Base-by-base conservation (phyloP, 2,113 vertebrate genomes). In the Pseudorhombus dupliciocellatus region DNA sequence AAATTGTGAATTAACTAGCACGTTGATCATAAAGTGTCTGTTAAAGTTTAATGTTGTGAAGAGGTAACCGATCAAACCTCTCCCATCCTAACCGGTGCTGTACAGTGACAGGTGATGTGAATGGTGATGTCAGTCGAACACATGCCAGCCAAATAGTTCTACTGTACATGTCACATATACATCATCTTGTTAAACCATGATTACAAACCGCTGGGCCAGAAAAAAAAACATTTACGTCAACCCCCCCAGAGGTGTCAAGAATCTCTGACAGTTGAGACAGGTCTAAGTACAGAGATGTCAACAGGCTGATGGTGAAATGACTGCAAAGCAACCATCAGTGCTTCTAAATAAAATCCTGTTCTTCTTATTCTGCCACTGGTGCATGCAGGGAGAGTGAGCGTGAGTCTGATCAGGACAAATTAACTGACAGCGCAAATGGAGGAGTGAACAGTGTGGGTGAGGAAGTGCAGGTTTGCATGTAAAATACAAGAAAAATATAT, bases 251-350 rank as follows among this genome's bases (percentile, higher is more conserved):
- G 42, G 42, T 46, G 42, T 46, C 15, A 20, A 46, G 42, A 46
- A 15, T 73, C 40, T 51, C 44, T 50, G 8, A 55, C 31, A 60
- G 62, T 24, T n/a, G 42, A 2, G n/a, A 59, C 18, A 24, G 15
- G 3, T 44, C 4, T n/a, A 30, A 54, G 20, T 0, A 22, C 58
- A 51, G 1, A 48, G 8, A 11, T 20, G 21, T 57, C 16, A 62
- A 15, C 31, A 66, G 52, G 37, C 56, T 31, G 26, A 30, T 7
- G 20, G 22, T 11, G 44, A 70, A 58, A 60, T 59, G 55, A 28
- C 52, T 42, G 24, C 21, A 57, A 21, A 53, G 40, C 20, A 3
- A 10, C 7, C 44, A 50, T 55, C 42, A 14, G 24, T 44, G 15
- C 21, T 62, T 52, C 15, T 10, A 9, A 68, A 76, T 37, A 24